Conservation (phyloP, 2,797 vertebrate genomes). For the Thunnus albacares region DNA sequence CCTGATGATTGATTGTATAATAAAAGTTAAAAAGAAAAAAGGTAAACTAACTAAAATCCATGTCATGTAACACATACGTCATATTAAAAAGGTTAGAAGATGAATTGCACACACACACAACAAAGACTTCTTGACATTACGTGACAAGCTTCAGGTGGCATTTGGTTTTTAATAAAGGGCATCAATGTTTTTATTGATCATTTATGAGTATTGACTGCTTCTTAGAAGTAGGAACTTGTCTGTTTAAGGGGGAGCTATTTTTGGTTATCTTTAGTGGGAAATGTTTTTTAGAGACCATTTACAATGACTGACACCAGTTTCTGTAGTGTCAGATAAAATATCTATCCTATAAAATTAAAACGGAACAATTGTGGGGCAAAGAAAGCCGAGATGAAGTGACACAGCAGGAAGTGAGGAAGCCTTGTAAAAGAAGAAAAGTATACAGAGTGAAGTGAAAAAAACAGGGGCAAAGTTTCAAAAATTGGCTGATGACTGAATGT, state of each 20-base stretch:
- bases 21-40: too few species aligned
- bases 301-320: not conserved
- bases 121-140: not conserved
- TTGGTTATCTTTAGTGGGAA: not conserved
- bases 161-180: not conserved
- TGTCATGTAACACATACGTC: too few species aligned
- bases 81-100: not conserved
- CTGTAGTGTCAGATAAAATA: not conserved
- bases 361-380: not conserved
- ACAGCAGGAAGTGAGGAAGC: not conserved
- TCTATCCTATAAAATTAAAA: not conserved
- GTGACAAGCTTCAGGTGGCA: not conserved
- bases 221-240: not conserved
- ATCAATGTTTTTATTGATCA: not conserved
- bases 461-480: conserved; percentile 59
- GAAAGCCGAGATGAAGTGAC: not conserved
- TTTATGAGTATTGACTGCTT: not conserved
- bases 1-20: too few species aligned
- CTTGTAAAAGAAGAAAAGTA: conserved; percentile 21
- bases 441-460: conserved; percentile 30
- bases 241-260: not conserved
- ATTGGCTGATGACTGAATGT: conserved; percentile 64
- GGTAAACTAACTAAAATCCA: too few species aligned
- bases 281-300: not conserved
- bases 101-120: not conserved